These are phyloP conservation scores for Chrysolina haemoptera DNA, from an alignment of 2,888 invertebrate genomes.

Conservation along the genomic window DNA sequence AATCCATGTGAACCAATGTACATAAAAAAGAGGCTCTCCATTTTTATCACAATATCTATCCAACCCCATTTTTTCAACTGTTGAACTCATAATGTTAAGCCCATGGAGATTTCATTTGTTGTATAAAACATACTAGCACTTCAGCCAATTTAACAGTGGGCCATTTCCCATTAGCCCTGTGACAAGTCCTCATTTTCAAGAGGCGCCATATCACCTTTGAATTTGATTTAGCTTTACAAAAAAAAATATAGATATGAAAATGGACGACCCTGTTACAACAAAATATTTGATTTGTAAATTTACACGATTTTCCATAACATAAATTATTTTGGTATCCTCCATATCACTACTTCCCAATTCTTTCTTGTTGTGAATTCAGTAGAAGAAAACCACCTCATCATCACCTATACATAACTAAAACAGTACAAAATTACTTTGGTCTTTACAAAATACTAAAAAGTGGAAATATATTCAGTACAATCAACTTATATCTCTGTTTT, in stretches of 20 bases:
- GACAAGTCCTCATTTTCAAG: no score
- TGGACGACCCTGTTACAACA: conserved; percentile 12
- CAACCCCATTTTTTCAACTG: no score
- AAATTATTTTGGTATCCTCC: conserved; percentile 64
- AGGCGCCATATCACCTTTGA: no score
- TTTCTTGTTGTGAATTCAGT: neutral
- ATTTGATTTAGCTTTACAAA: neutral
- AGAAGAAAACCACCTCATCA: neutral
- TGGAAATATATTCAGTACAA: conserved; percentile 62
- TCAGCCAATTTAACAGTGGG: no score
- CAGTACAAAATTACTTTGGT: conserved; percentile 70
- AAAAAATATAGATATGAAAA: neutral
- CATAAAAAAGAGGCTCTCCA: no score
- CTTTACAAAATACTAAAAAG: conserved; percentile 70
- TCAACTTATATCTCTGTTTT: conserved; percentile 53
- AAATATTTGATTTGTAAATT: conserved; percentile 49
- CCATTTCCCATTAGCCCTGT: no score
- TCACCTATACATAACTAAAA: conserved; percentile 42
- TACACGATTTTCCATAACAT: conserved; percentile 54
- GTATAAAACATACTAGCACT: no score
- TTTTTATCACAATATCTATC: no score
- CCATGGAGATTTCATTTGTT: no score
- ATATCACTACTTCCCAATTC: conserved; percentile 55
- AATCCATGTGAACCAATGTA: no score
- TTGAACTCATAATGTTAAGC: no score